Base-by-base conservation (phyloP, 2,888 invertebrate genomes). In the Ochlodes sylvanus region DNA sequence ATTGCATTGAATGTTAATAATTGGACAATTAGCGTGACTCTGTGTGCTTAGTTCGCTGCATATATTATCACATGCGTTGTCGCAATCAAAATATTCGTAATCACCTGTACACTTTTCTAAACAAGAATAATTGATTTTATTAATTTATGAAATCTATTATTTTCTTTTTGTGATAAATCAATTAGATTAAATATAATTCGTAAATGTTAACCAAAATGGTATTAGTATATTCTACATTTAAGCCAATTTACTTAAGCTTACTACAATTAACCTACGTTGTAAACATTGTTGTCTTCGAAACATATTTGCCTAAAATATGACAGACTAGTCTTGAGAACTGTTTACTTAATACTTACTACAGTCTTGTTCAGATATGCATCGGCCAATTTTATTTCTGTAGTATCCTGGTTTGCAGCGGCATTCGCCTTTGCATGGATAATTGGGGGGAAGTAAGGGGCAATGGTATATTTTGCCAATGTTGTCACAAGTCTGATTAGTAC, bases 11-110 rank as follows among this genome's bases (percentile, higher is more conserved):
- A 78, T 76, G 55, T 83, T 85, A 0, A 73, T 2, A 10, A 83
- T 82, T 2, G 81, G 83, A 58, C 86, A 87, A 66, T 74, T 73
- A 6, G 79, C 78, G 67, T 81, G 79, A 62, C 78, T 84, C 55
- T 81, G 77, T 67, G 71, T 62, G 3, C 73, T 70, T 9, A 87
- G 72, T 19, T 78, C 81, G 0, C 73, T 70, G 64, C 87, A 88
- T 0, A 76, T 83, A 27, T 85, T 88, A 71, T 88, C 89, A 44
- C 88, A 89, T 0, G 76, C 80, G 0, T 77, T 71, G 1, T 83
- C 84, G 60, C 88, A 88, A 0, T 79, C 73, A 60, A 77, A 86
- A 68, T 78, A 81, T 68, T 86, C 86, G 42, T 85, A 69, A 0
- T 70, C 70, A 2, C 78, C 78, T 5, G 69, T 69, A 69, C 87